Percentiles rank a stretch among this genome's conserved stretches.
Evolutionary conservation across 2,113 vertebrate species (phyloP).

Genomic region (Labeo catla): DNA sequence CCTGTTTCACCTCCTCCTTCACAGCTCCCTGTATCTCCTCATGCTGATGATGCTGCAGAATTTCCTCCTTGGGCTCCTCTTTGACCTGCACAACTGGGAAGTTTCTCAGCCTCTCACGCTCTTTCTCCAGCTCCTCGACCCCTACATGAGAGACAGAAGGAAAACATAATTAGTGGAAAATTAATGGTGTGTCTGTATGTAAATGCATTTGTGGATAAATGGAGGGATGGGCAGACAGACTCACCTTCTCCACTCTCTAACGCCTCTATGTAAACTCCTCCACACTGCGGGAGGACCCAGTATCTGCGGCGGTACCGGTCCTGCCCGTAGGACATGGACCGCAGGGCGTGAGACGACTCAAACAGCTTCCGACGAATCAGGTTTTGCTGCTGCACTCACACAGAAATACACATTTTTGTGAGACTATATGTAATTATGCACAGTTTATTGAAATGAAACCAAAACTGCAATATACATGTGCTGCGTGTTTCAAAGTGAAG

Average conservation of each 20-base stretch:
- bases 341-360: constrained; percentile 93
- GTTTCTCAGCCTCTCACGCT: constrained; percentile 86
- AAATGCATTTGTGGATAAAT: neutral
- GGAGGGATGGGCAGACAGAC: constrained; percentile 25
- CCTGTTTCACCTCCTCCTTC: constrained; percentile 44
- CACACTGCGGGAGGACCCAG: constrained; percentile 97
- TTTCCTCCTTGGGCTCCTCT: constrained; percentile 88
- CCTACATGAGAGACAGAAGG: constrained; percentile 71
- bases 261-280: constrained; percentile 94
- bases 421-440: neutral
- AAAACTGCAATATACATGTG: neutral
- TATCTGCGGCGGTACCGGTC: constrained; percentile 94
- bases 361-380: constrained; percentile 95
- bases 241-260: constrained; percentile 98
- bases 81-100: constrained; percentile 85
- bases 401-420: neutral
- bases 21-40: neutral
- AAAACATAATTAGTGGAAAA: neutral
- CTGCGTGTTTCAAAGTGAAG: neutral
- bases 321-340: constrained; percentile 96
- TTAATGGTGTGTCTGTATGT: neutral
- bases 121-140: constrained; percentile 92
- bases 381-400: constrained; percentile 88
- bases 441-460: constrained; percentile 6
- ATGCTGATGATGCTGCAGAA: constrained; percentile 71